A percentile compares a stretch with the other conserved stretches of the same genome.
Conservation (phyloP, 2,888 invertebrate species). For the Rhimphoctona megacephalus region DNA sequence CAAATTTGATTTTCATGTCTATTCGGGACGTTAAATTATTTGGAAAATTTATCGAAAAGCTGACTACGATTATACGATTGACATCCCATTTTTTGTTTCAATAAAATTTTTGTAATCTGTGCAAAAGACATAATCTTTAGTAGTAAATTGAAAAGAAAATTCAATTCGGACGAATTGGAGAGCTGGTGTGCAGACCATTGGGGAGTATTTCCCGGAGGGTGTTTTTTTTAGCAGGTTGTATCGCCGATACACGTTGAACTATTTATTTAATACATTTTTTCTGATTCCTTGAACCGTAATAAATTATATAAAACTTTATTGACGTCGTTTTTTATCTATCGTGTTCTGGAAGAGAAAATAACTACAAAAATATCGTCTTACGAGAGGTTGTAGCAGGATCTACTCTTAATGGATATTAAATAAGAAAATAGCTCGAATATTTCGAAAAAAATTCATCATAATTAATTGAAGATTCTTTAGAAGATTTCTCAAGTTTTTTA, state of each 20-base stretch:
- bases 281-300: constrained; percentile 1
- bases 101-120: not conserved
- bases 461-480: too few species aligned
- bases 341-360: not conserved
- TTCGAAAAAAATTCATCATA: not conserved
- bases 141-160: not conserved
- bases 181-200: not conserved
- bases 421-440: too few species aligned
- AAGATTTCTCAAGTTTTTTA: too few species aligned
- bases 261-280: not conserved
- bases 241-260: not conserved
- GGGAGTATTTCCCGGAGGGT: not conserved
- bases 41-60: not conserved
- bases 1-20: not conserved
- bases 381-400: not conserved
- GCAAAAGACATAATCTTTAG: not conserved
- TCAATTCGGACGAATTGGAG: not conserved
- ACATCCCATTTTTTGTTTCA: not conserved
- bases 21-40: not conserved
- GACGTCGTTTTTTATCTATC: not conserved
- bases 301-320: not conserved
- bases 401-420: too few species aligned
- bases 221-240: not conserved
- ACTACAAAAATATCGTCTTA: not conserved
- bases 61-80: not conserved